Conservation (phyloP, 2,113 vertebrate genomes). For the Budorcas taxicolor region DNA sequence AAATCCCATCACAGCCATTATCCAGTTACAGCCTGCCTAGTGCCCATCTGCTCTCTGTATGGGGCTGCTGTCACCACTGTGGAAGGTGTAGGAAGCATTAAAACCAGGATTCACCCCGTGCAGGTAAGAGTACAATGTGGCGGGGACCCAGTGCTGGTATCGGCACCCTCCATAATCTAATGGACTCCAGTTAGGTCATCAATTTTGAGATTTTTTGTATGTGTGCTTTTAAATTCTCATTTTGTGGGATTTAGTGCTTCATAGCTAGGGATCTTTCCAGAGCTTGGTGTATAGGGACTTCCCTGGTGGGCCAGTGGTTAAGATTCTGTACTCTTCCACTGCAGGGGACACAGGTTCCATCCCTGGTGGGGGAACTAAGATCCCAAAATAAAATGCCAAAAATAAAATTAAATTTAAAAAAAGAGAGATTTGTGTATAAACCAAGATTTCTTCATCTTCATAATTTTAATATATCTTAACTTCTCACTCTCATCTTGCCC, state of each 20-base stretch:
- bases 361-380: not conserved
- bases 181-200: not conserved
- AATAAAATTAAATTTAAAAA: not conserved
- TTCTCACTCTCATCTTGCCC: not conserved
- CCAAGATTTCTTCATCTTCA: not conserved
- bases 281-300: not conserved
- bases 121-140: slow-evolving; percentile 76
- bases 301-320: not conserved
- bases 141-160: not conserved
- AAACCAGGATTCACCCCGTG: slow-evolving; percentile 85
- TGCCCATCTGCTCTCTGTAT: slow-evolving; percentile 86
- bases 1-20: slow-evolving; percentile 78
- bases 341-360: not conserved
- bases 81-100: slow-evolving; percentile 88
- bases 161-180: not conserved
- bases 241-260: not conserved
- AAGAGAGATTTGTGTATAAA: not conserved
- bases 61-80: slow-evolving; percentile 86
- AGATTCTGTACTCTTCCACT: not conserved
- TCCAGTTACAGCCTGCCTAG: slow-evolving; percentile 84
- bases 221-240: not conserved
- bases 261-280: not conserved
- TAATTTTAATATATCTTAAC: not conserved
- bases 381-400: not conserved
- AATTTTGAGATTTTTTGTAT: not conserved